Evolutionary conservation across 2,888 invertebrate species (phyloP), one percentile per base, ranked within the genome.

Genomic region (Agrochola macilenta): DNA sequence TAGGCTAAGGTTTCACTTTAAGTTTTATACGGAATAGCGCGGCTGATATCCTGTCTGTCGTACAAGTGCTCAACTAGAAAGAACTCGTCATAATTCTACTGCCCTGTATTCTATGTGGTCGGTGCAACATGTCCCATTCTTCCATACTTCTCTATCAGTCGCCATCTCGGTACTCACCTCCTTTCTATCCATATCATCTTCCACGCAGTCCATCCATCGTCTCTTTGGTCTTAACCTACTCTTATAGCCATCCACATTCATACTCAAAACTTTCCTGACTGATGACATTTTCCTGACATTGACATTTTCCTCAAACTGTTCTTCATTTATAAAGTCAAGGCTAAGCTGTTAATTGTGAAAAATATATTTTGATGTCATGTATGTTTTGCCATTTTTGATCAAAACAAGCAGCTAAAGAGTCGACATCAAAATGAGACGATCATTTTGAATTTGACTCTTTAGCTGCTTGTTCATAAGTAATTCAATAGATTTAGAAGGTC

Each of bases 401-500:
- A 17, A 60, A 30, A 30, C 17, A 35, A 35, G 35, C 30, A 30
- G 30, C 30, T 30, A 30, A 30, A 30, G 30, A 30, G 2, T 30
- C 30, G 3, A 30, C 1, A 2, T 30, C 30, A 30, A 30, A 30
- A 30, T 30, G 30, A 30, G 30, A 30, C 30, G 30, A 30, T 60
- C 58, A 2, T 30, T 60, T 60, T 17, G 17, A n/a, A n/a, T n/a
- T n/a, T n/a, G n/a, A n/a, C 26, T 58, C 26, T 17, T 26, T 26
- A 17, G 26, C 58, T 58, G 17, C 17, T 26, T 58, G 26, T 58
- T 26, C 58, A 26, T 46, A 17, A 49, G 17, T 85, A 74, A 88
- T 81, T 80, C 46, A 77, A 79, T 80, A 71, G 65, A 60, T 69
- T 79, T 39, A 64, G 66, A 78, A 88, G 83, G 79, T 80, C 80